Percentiles rank a stretch among this genome's conserved stretches.
These are phyloP conservation scores for Eueremaeus valkanovi DNA, from an alignment of 2,888 invertebrate species.

Conservation along the genomic window DNA sequence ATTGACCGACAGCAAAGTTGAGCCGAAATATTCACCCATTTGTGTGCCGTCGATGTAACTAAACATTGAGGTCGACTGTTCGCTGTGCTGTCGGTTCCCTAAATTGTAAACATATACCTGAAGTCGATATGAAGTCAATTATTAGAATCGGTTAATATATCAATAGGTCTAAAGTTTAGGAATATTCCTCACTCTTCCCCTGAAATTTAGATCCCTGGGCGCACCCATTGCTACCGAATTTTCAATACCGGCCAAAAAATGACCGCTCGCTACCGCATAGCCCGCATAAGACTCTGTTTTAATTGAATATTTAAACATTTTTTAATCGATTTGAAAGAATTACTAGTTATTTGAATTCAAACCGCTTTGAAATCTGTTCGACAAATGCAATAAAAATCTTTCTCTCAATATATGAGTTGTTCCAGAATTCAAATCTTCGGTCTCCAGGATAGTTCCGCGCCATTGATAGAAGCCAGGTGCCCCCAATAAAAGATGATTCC, in stretches of 20 bases:
- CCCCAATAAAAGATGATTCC: slow-evolving; percentile 26
- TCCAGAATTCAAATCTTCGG: neutral
- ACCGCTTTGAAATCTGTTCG: neutral
- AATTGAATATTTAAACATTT: neutral
- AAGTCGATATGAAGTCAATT: too few species aligned
- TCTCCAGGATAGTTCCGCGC: slow-evolving; percentile 31
- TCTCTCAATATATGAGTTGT: neutral
- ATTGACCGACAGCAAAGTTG: too few species aligned
- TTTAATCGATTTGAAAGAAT: neutral
- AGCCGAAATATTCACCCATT: too few species aligned
- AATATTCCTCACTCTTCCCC: too few species aligned
- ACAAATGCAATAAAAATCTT: neutral
- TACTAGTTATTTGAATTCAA: neutral
- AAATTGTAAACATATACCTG: too few species aligned
- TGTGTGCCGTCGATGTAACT: too few species aligned
- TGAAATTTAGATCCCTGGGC: too few species aligned
- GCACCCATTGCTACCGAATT: too few species aligned
- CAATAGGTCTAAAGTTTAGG: too few species aligned
- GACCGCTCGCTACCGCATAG: slow-evolving; percentile 34
- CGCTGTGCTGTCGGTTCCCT: too few species aligned
- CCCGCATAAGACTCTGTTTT: slow-evolving; percentile 30
- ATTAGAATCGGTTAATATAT: too few species aligned
- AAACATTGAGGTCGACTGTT: too few species aligned
- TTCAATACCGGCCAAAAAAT: slow-evolving; percentile 13
- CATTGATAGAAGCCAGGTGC: slow-evolving; percentile 42